These are phyloP conservation scores for Saccostrea echinata DNA, from an alignment of 1,140 invertebrate species.

Conservation along the genomic window DNA sequence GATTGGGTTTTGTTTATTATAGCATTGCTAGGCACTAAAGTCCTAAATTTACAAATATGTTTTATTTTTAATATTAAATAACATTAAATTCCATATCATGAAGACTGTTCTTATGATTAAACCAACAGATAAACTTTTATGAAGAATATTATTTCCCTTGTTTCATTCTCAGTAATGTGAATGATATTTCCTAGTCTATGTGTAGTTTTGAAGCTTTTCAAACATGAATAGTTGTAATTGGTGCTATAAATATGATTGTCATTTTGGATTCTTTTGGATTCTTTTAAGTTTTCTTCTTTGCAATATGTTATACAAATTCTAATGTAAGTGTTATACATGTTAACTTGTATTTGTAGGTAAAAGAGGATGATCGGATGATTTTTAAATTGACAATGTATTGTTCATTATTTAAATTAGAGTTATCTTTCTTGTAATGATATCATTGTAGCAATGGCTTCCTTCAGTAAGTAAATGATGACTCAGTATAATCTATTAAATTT, in stretches of 20 bases:
- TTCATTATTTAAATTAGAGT: slow-evolving; percentile 18
- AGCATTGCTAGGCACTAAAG: too few relatives aligned
- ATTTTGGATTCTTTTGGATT: neutral
- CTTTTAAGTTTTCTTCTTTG: neutral
- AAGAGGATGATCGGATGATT: neutral
- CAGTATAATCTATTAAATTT: slow-evolving; percentile 27
- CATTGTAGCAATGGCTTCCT: slow-evolving; percentile 38
- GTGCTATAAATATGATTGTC: neutral
- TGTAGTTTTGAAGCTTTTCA: too few relatives aligned
- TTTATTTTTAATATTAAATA: too few relatives aligned
- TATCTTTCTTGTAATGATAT: slow-evolving; percentile 38
- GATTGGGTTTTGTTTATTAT: too few relatives aligned
- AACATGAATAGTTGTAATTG: neutral
- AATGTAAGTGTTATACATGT: neutral
- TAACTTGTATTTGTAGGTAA: neutral
- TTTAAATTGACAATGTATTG: neutral
- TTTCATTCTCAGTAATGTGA: too few relatives aligned
- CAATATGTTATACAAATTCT: neutral
- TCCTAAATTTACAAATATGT: too few relatives aligned
- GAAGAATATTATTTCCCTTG: too few relatives aligned
- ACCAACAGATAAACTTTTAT: too few relatives aligned
- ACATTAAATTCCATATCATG: too few relatives aligned
- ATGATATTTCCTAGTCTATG: too few relatives aligned
- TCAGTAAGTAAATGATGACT: slow-evolving; percentile 39
- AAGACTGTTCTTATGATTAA: too few relatives aligned